Evolutionary conservation across 2,888 invertebrate species (phyloP), one percentile per base, ranked within the genome.

Genomic region (Oeneis ivallda): DNA sequence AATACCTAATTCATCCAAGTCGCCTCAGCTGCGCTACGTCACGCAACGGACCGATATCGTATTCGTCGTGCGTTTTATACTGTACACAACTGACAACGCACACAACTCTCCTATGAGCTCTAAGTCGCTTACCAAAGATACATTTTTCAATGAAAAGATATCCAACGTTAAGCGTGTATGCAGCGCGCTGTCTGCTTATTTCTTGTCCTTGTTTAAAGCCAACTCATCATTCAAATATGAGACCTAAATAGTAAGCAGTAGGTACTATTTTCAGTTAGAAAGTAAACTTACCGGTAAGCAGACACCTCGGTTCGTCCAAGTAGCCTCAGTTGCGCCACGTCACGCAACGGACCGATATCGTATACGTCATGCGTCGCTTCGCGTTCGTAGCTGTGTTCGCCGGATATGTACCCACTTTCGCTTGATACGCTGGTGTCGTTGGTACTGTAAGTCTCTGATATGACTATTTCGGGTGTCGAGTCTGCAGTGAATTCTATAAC

Each of bases 271-370:
- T 15, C 15, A 45, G 45, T 15, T n/a, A 49, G 41, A 54, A 62
- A 19, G 26, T 37, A 1, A 7, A 68, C 74, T 72, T 26, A 92
- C 92, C 92, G 84, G 72, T 93, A 93, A 10, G 93, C 79, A 5
- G 90, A 93, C 39, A 90, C 81, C 1, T 76, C 67, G 43, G 82
- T 87, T 11, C 92, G 90, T 68, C 89, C 86, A 52, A 93, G 83
- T 49, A 92, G 86, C 34, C 85, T 82, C 68, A 90, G 84, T 66
- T 89, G 87, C 39, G 92, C 91, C 53, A 93, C 84, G 60, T 93
- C 92, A 4, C 85, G 82, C 70, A 94, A 80, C 1, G 93, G 90
- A 11, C 92, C 92, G 52, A 93, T 84, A 70, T 93, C 91, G 73
- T 90, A 93, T 56, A 90, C 88, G 73, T 92, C 92, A 63, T 81